Evolutionary conservation across 2,113 vertebrate genomes (phyloP).

Genomic region (Rhadina sibilatrix): DNA sequence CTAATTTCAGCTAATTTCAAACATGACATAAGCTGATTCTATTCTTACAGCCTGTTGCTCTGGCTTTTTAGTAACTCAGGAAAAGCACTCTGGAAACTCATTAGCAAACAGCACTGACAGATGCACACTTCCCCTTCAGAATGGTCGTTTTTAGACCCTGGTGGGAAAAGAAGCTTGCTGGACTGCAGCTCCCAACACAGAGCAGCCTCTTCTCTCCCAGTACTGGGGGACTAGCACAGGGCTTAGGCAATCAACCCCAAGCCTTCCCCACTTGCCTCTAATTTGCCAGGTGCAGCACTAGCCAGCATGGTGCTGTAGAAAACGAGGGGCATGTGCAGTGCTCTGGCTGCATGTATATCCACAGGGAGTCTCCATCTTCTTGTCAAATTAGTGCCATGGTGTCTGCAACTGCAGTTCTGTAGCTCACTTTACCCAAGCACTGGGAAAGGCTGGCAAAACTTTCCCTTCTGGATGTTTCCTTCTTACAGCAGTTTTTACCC

Average conservation of each 20-base stretch:
- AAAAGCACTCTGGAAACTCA: neutral
- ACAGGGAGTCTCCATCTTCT: neutral
- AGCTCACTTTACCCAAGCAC: neutral
- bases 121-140: neutral
- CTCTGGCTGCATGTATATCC: neutral
- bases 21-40: neutral
- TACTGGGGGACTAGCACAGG: neutral
- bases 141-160: neutral
- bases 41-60: neutral
- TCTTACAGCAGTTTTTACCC: neutral
- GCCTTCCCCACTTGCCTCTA: too few relatives aligned
- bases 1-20: constrained; percentile 25
- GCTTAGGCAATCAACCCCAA: neutral
- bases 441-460: neutral
- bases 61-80: neutral
- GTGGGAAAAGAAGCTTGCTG: neutral
- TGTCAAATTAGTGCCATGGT: neutral
- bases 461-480: neutral
- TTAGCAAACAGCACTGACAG: neutral
- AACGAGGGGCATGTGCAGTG: accelerated
- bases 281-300: neutral
- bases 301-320: neutral
- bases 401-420: neutral
- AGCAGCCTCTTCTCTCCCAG: neutral
- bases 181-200: neutral